Evolutionary conservation across 2,113 vertebrate species (phyloP).

Genomic region (Colossoma macropomum): DNA sequence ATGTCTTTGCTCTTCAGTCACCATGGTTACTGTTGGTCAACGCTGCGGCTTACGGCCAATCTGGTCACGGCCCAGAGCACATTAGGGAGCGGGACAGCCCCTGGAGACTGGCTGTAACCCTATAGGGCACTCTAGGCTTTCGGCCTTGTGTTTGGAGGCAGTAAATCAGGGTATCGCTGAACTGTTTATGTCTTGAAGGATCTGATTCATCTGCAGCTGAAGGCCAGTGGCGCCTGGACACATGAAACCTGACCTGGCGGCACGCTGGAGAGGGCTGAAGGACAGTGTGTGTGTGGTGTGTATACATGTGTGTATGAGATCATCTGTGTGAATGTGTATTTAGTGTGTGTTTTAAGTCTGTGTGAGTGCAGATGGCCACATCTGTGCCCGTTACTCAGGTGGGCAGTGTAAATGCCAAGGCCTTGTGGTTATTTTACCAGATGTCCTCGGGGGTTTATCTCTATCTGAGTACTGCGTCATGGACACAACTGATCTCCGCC

Average conservation of each 20-base stretch:
- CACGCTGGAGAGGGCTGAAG: constrained; percentile 46
- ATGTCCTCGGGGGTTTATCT: constrained; percentile 59
- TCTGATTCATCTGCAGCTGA: constrained; percentile 51
- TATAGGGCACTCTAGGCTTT: constrained; percentile 44
- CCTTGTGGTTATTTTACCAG: constrained; percentile 22
- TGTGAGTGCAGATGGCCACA: constrained; percentile 37
- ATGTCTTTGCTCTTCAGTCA: neutral
- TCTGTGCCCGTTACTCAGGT: constrained; percentile 57
- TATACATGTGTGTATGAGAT: constrained; percentile 23
- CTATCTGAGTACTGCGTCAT: neutral
- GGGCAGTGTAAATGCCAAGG: constrained; percentile 57
- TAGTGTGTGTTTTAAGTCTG: constrained; percentile 8
- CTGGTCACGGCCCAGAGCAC: neutral
- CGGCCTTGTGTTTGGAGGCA: constrained; percentile 43
- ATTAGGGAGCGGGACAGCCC: constrained; percentile 9
- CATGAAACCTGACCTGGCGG: constrained; percentile 47
- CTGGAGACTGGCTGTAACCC: constrained; percentile 36
- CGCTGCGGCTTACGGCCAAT: constrained; percentile 15
- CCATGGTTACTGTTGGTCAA: neutral
- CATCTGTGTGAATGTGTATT: constrained; percentile 2
- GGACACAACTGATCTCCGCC: constrained; percentile 1
- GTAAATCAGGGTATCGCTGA: constrained; percentile 45
- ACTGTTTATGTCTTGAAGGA: constrained; percentile 60
- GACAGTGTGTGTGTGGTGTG: constrained; percentile 36
- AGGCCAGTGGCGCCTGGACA: constrained; percentile 49